Conservation (phyloP, 2,113 vertebrate genomes). For the Nothocercus nigrocapillus region DNA sequence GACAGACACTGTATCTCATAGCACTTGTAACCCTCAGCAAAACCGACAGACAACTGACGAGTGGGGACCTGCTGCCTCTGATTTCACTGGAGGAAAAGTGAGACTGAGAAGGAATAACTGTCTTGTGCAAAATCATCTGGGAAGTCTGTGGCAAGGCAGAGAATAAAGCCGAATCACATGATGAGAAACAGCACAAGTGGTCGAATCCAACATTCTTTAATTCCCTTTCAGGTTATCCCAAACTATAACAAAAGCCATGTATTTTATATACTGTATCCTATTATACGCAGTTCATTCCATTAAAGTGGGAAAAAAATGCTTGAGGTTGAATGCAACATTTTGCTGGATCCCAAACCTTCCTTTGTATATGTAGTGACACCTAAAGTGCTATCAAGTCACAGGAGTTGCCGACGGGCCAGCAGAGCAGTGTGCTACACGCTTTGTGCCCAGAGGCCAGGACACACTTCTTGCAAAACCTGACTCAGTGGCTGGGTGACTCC, state of each 20-base stretch:
- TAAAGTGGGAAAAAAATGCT: neutral
- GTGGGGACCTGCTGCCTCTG: neutral
- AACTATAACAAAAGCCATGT: neutral
- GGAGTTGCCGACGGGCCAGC: neutral
- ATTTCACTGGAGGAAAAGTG: neutral
- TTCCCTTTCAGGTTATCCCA: neutral
- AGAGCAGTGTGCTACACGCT: fast-evolving
- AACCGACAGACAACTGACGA: neutral
- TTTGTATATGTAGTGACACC: fast-evolving
- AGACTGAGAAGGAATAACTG: neutral
- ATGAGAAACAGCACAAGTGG: neutral
- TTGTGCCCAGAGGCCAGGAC: neutral
- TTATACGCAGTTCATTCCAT: neutral
- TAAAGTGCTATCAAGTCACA: fast-evolving
- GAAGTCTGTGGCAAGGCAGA: neutral
- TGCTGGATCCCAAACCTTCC: neutral
- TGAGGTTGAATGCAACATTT: neutral
- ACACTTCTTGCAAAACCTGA: neutral
- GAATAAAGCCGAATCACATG: neutral
- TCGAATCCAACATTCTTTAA: neutral
- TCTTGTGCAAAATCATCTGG: neutral
- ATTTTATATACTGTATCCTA: neutral
- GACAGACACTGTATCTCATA: neutral
- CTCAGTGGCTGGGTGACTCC: neutral
- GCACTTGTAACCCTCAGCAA: neutral